Base-by-base conservation (phyloP, 2,888 invertebrate species). In the Agrochola lychnidis region DNA sequence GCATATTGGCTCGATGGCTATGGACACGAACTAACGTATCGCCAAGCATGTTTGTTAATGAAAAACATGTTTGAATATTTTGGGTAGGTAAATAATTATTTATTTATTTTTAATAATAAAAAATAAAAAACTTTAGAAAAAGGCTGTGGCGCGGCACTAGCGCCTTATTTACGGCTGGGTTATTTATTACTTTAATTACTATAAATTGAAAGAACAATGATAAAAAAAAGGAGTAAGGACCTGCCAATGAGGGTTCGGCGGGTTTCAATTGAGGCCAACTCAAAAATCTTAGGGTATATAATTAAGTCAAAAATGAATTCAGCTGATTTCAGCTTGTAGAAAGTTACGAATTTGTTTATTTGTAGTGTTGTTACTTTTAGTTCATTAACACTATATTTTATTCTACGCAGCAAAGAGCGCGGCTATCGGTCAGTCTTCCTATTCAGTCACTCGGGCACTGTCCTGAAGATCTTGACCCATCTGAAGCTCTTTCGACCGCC, bases 1-100 rank as follows among this genome's bases (percentile, higher is more conserved):
- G 97, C 98, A 90, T 99, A 98, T 92, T 98, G 98, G 98, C 95
- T 97, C 81, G 98, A 98, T 92, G 98, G 99, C 10, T 98, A 98
- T 90, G 98, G 98, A 19, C 97, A 97, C 90, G 96, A 97, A 81
- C 92, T 99, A 73, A 98, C 98, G 4, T 97, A 98, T 90, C 96
- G 97, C 84, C 98, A 98, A 93, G 98, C 98, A 2, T 99, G 99
- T 92, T 96, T 98, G 79, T 97, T 98, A 30, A 96, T 98, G 74
- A 97, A 97, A 78, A 97, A 98, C 90, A 97, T 98, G 96, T 97
- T 98, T 85, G 94, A 97, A 53, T 97, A 97, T 92, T 97, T 98
- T 87, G 96, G 96, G 98, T 98, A 95, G 96, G 98, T 98, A 95
- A 96, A 25, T 9, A 16, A 42, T 5, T 45, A 5, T 36, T 12